Percentiles rank a stretch among this genome's conserved stretches.
Conservation (phyloP, 2,888 invertebrate genomes). For the Acanthosepion esculentum region DNA sequence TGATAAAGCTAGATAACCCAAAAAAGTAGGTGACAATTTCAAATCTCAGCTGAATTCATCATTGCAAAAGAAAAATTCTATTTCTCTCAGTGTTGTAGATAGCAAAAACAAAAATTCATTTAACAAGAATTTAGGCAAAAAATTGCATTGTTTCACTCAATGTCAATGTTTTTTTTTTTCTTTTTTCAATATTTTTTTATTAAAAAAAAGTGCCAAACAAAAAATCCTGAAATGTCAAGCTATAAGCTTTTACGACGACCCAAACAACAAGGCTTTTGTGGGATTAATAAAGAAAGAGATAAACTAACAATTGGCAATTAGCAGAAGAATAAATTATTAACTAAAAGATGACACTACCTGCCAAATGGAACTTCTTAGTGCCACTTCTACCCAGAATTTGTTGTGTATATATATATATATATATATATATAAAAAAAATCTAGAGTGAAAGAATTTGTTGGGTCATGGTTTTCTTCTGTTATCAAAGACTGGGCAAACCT, state of each 20-base stretch:
- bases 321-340: constrained; percentile 3
- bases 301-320: background rate
- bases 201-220: constrained; percentile 33
- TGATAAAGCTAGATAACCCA: background rate
- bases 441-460: background rate
- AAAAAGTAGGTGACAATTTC: background rate
- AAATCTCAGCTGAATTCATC: background rate
- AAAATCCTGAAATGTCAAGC: background rate
- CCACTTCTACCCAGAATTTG: background rate
- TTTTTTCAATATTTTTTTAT: background rate
- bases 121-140: background rate
- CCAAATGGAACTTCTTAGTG: constrained; percentile 12
- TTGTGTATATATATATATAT: background rate
- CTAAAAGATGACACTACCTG: background rate
- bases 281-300: background rate
- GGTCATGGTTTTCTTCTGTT: background rate
- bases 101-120: background rate
- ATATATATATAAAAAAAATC: background rate
- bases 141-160: background rate
- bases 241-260: background rate
- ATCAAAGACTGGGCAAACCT: too few relatives aligned
- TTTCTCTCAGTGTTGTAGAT: too few relatives aligned
- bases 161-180: background rate
- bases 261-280: background rate
- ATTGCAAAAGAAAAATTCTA: background rate